Percentiles rank a stretch among this genome's conserved stretches.
Conservation (phyloP, 2,888 invertebrate species). For the Pollenia amentaria region DNA sequence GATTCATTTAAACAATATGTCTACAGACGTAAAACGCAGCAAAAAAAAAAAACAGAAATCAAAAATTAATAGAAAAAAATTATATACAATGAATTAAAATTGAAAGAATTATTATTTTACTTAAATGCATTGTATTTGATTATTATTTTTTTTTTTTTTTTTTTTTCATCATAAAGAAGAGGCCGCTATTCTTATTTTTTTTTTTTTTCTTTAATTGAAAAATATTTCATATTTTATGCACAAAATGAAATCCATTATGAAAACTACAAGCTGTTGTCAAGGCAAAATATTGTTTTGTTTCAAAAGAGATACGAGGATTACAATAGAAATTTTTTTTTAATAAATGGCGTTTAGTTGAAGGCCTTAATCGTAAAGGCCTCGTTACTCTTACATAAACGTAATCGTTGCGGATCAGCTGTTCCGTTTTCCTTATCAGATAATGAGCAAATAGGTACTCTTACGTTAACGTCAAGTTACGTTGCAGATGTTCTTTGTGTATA, state of each 20-base stretch:
- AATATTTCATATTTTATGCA: slow-evolving; percentile 28
- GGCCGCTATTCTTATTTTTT: slow-evolving; percentile 12
- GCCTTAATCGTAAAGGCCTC: no score
- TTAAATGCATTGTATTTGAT: slow-evolving; percentile 23
- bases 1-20: slow-evolving; percentile 14
- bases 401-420: no score
- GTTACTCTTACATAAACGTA: no score
- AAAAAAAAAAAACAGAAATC: not conserved
- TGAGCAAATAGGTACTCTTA: no score
- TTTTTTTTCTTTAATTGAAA: not conserved
- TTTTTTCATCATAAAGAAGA: slow-evolving; percentile 20
- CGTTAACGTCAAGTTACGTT: no score
- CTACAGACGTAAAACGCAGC: slow-evolving; percentile 13
- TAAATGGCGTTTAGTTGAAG: no score
- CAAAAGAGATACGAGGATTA: not conserved
- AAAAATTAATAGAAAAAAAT: slow-evolving; percentile 13
- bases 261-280: slow-evolving; percentile 5
- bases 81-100: slow-evolving; percentile 35
- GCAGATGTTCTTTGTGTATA: no score
- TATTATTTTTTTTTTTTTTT: not conserved
- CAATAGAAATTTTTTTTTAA: not conserved
- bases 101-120: slow-evolving; percentile 22
- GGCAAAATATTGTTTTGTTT: slow-evolving; percentile 2
- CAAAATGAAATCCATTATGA: slow-evolving; percentile 16
- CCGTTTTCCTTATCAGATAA: no score